These are phyloP conservation scores for Macrosteles quadrilineatus DNA, from an alignment of 1,140 invertebrate genomes.

Conservation along the genomic window DNA sequence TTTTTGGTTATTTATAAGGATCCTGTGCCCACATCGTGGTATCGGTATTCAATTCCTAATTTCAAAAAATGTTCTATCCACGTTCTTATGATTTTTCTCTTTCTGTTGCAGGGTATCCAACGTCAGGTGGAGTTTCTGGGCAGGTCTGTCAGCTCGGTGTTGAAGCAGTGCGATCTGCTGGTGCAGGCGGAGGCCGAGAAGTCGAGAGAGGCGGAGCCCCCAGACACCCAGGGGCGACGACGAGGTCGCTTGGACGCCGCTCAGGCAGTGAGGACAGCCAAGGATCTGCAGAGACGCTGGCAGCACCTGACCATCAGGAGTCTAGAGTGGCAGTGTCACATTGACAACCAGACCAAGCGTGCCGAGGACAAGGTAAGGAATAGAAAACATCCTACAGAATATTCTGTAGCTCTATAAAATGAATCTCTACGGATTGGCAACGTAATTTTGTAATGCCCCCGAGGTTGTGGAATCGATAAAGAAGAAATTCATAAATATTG, in stretches of 20 bases:
- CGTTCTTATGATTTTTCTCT: too few relatives aligned
- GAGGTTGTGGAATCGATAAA: too few relatives aligned
- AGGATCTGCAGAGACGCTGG: slow-evolving; percentile 78
- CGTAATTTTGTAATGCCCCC: too few relatives aligned
- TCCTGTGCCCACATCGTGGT: too few relatives aligned
- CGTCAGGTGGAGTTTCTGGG: slow-evolving; percentile 82
- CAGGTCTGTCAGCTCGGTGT: slow-evolving; percentile 75
- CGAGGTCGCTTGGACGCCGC: slow-evolving; percentile 26
- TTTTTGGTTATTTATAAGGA: too few relatives aligned
- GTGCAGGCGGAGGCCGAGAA: slow-evolving; percentile 37
- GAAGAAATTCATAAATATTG: too few relatives aligned
- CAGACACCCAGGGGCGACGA: slow-evolving; percentile 22
- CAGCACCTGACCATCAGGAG: slow-evolving; percentile 83
- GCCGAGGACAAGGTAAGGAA: slow-evolving; percentile 50
- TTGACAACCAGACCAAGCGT: slow-evolving; percentile 62
- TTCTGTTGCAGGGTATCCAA: slow-evolving; percentile 71
- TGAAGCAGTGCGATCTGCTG: slow-evolving; percentile 63
- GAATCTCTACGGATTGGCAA: too few relatives aligned
- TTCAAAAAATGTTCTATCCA: too few relatives aligned
- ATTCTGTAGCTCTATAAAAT: too few relatives aligned
- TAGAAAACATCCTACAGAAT: too few relatives aligned
- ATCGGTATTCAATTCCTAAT: too few relatives aligned
- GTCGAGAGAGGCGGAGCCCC: neutral
- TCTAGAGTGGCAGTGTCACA: slow-evolving; percentile 85
- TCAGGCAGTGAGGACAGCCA: slow-evolving; percentile 47